Evolutionary conservation across 2,888 invertebrate species (phyloP).

Genomic region (Drymonia ruficornis): DNA sequence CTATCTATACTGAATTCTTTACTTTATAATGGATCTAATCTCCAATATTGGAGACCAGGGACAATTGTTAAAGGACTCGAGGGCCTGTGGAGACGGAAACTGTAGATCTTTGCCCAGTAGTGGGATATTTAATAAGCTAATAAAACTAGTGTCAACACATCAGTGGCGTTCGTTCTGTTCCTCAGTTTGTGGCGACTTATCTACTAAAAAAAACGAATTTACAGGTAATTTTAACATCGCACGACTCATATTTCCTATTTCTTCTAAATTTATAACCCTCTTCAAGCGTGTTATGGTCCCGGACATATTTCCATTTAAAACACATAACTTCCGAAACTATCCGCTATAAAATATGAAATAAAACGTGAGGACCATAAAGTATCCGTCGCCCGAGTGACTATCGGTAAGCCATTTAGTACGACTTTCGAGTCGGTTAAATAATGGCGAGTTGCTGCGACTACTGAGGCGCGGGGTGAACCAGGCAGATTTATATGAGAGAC

Average conservation of each 20-base stretch:
- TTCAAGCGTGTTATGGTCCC: not conserved
- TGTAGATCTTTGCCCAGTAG: too few species aligned
- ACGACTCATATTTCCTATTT: not conserved
- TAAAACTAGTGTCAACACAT: too few species aligned
- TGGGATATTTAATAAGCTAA: too few species aligned
- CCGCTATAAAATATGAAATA: conserved; percentile 27
- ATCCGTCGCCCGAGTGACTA: conserved; percentile 14
- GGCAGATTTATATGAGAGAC: conserved; percentile 27
- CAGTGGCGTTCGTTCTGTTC: too few species aligned
- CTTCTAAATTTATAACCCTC: not conserved
- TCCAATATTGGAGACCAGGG: too few species aligned
- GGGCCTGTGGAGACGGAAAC: too few species aligned
- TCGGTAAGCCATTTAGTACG: conserved; percentile 32
- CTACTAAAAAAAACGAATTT: too few species aligned
- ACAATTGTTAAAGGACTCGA: too few species aligned
- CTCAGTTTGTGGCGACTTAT: too few species aligned
- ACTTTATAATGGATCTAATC: too few species aligned
- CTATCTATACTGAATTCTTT: too few species aligned
- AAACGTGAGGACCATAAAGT: conserved; percentile 18
- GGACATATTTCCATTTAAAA: conserved; percentile 1
- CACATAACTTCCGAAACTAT: conserved; percentile 14
- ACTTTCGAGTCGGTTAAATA: conserved; percentile 17
- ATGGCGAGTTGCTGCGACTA: conserved; percentile 9
- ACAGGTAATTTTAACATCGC: too few species aligned
- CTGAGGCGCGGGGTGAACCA: conserved; percentile 10